A percentile compares a stretch with the other conserved stretches of the same genome.
phyloP scores from a whole-genome alignment of 1,140 invertebrate species.

The Druon quercuslanigerum region DNA sequence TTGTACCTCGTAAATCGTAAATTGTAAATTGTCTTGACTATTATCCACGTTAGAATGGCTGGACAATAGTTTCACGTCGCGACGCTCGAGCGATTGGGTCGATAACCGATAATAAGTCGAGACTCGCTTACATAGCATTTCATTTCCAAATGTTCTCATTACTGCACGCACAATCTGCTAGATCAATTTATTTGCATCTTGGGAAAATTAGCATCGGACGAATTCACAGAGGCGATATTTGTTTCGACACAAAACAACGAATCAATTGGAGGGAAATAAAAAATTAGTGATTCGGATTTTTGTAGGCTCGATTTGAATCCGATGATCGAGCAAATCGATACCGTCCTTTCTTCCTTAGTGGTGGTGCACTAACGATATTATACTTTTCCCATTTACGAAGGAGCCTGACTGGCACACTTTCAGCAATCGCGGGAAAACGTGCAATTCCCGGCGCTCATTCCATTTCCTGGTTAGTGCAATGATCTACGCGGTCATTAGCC shows the following conservation, averaged over 20 bases:
- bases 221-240: neutral
- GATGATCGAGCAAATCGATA: neutral
- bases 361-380: slow-evolving; percentile 38
- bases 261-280: neutral
- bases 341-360: slow-evolving; percentile 2
- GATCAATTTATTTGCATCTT: neutral
- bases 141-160: slow-evolving; percentile 13
- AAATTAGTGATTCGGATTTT: neutral
- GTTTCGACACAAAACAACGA: neutral
- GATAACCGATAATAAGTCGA: slow-evolving; percentile 47
- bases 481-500: slow-evolving; percentile 65
- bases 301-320: slow-evolving; percentile 1
- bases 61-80: slow-evolving; percentile 33
- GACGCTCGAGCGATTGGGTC: slow-evolving; percentile 36
- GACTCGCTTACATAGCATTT: slow-evolving; percentile 7
- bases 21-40: slow-evolving; percentile 4
- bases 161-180: neutral
- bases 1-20: slow-evolving; percentile 33
- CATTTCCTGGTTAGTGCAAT: slow-evolving; percentile 72
- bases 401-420: slow-evolving; percentile 57
- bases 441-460: slow-evolving; percentile 64
- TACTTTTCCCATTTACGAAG: slow-evolving; percentile 57
- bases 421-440: slow-evolving; percentile 68
- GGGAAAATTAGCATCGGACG: neutral
- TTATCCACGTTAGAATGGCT: slow-evolving; percentile 1